Conservation (phyloP, 2,113 vertebrate species). For the Pica pica region DNA sequence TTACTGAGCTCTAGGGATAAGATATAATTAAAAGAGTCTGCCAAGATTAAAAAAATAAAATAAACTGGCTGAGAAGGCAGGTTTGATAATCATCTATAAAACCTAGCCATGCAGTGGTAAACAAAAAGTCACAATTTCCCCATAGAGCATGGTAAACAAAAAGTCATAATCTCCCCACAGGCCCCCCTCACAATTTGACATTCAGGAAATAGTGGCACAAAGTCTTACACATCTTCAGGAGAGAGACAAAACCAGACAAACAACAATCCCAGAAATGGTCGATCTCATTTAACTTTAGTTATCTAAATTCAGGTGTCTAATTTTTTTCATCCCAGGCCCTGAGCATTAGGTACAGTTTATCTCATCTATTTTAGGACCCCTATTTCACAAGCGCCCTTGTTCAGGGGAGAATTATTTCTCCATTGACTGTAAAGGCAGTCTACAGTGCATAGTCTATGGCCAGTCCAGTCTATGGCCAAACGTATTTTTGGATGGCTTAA, state of each 20-base stretch:
- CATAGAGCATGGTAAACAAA: background rate
- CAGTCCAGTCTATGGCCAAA: background rate
- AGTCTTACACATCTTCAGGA: background rate
- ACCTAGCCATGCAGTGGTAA: background rate
- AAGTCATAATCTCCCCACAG: background rate
- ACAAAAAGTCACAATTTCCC: background rate
- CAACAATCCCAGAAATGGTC: background rate
- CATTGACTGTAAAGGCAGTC: background rate
- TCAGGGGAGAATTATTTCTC: background rate
- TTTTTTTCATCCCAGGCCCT: background rate
- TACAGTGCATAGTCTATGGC: background rate
- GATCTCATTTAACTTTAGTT: background rate
- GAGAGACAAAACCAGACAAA: background rate
- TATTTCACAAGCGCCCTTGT: background rate
- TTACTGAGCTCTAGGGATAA: constrained; percentile 9
- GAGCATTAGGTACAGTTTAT: background rate
- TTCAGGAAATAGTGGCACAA: background rate
- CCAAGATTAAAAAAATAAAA: background rate
- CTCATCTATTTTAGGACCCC: background rate
- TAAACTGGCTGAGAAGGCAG: background rate
- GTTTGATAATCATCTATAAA: background rate
- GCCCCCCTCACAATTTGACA: background rate
- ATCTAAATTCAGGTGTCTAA: background rate
- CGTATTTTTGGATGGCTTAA: background rate
- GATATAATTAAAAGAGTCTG: constrained; percentile 2